A percentile compares a stretch with the other conserved stretches of the same genome.
phyloP scores from a whole-genome alignment of 2,797 vertebrate species.

The Acanthis flammea region DNA sequence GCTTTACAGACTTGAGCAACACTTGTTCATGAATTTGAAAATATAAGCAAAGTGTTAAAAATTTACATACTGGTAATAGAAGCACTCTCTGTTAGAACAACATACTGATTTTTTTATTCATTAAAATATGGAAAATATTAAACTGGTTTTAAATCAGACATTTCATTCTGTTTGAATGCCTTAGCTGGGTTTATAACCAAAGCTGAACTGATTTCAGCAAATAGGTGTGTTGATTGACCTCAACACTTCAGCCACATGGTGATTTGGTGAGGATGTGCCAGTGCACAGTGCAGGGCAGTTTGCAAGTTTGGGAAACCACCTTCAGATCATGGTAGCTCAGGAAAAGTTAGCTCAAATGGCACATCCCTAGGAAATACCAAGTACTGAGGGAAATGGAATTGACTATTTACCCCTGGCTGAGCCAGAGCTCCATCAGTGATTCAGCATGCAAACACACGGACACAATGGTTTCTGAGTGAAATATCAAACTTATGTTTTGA shows the following conservation, averaged over 20 bases:
- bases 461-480: not conserved
- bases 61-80: not conserved
- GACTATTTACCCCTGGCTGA: not conserved
- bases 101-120: not conserved
- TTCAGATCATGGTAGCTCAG: not conserved
- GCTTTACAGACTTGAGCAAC: not conserved
- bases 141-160: conserved; percentile 5
- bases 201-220: not conserved
- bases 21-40: not conserved
- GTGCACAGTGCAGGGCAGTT: not conserved
- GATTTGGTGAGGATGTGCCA: not conserved
- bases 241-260: not conserved
- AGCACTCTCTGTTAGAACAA: not conserved
- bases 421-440: conserved; percentile 23
- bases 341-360: not conserved
- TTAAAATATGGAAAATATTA: not conserved
- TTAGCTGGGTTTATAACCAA: not conserved
- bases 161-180: not conserved
- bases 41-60: not conserved
- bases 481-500: not conserved
- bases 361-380: not conserved
- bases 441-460: not conserved
- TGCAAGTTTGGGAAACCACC: not conserved
- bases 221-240: not conserved
- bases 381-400: not conserved